Percentiles rank a stretch among this genome's conserved stretches.
Evolutionary conservation across 1,140 invertebrate genomes (phyloP).

Genomic region (Lethocerus indicus): DNA sequence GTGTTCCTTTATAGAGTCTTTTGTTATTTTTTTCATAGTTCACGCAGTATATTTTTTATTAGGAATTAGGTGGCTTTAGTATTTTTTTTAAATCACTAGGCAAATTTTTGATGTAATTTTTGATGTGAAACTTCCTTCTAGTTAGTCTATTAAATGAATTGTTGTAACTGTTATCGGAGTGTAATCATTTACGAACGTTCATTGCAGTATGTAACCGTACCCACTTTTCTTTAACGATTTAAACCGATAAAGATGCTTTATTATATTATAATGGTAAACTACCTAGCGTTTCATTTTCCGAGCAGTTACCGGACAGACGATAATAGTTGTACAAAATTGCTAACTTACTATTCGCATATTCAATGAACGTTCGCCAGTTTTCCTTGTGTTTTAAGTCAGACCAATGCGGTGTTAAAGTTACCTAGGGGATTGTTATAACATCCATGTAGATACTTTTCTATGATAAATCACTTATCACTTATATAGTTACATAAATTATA

Average conservation of each 20-base stretch:
- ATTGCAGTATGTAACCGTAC: too few relatives aligned
- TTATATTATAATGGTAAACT: too few relatives aligned
- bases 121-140: conserved; percentile 15
- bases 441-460: conserved; percentile 14
- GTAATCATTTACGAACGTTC: conserved; percentile 9
- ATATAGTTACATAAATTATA: conserved; percentile 13
- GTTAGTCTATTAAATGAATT: conserved; percentile 10
- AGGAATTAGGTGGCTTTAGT: conserved; percentile 10
- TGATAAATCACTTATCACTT: conserved; percentile 13
- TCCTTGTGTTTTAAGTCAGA: conserved; percentile 12
- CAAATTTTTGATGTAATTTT: conserved; percentile 10
- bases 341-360: too few relatives aligned
- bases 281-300: too few relatives aligned
- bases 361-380: conserved; percentile 11
- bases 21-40: conserved; percentile 12
- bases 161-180: conserved; percentile 7
- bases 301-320: too few relatives aligned
- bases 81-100: conserved; percentile 16
- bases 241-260: too few relatives aligned
- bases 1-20: conserved; percentile 17
- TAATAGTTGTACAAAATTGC: too few relatives aligned
- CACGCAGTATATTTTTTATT: conserved; percentile 13
- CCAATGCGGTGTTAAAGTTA: conserved; percentile 17
- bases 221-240: too few relatives aligned
- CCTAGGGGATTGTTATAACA: conserved; percentile 17